Conservation (phyloP, 1,140 invertebrate species). For the Aleiodes sp. region DNA sequence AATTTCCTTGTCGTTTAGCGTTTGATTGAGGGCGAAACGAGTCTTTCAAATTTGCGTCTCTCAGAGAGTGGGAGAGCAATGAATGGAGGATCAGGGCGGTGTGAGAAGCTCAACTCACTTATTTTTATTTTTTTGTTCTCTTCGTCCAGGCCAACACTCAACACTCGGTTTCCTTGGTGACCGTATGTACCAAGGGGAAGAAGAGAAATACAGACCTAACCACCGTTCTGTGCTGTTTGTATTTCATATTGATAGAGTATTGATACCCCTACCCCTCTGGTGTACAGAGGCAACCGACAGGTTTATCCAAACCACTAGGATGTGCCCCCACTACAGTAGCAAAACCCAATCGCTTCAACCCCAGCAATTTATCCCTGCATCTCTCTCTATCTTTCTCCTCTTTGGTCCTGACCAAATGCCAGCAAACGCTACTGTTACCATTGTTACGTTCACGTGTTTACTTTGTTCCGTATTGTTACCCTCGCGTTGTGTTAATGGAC, state of each 20-base stretch:
- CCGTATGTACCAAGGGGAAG: conserved; percentile 42
- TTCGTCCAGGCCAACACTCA: neutral
- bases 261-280: conserved; percentile 48
- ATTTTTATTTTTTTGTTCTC: neutral
- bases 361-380: neutral
- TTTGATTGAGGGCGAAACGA: conserved; percentile 38
- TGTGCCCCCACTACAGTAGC: neutral
- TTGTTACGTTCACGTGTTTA: conserved; percentile 52
- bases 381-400: neutral
- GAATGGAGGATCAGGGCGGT: neutral
- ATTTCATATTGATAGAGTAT: conserved; percentile 67
- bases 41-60: conserved; percentile 13
- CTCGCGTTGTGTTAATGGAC: conserved; percentile 54
- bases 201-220: conserved; percentile 36
- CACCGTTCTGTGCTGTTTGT: conserved; percentile 57
- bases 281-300: neutral
- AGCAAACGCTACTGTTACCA: conserved; percentile 12
- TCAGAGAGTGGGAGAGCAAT: neutral
- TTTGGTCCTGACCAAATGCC: conserved; percentile 3
- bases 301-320: conserved; percentile 4
- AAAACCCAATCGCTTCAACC: neutral
- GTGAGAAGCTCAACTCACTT: neutral
- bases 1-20: conserved; percentile 58
- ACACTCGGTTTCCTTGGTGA: conserved; percentile 60
- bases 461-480: conserved; percentile 60